Evolutionary conservation across 2,797 vertebrate species (phyloP).

Genomic region (Chaenodraco wilsoni): DNA sequence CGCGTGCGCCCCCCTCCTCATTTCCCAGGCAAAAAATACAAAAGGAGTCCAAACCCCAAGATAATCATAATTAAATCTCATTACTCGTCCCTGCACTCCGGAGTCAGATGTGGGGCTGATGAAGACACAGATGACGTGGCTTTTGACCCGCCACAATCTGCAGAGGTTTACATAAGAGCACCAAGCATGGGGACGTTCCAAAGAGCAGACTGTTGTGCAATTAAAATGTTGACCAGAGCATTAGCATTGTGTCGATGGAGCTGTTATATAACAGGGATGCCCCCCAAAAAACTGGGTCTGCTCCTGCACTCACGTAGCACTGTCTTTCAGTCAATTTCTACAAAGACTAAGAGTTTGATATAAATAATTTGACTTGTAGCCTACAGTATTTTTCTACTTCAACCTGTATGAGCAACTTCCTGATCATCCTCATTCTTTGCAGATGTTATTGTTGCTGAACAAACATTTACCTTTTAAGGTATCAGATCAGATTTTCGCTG

Average conservation of each 20-base stretch:
- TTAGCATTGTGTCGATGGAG: conserved; percentile 32
- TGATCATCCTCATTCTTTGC: not conserved
- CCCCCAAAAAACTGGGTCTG: conserved; percentile 20
- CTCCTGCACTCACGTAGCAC: not conserved
- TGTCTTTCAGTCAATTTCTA: no score
- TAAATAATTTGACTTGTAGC: not conserved
- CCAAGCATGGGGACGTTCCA: conserved; percentile 33
- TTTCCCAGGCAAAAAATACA: conserved; percentile 37
- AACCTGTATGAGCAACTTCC: not conserved
- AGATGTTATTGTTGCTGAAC: not conserved
- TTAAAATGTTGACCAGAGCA: conserved; percentile 56
- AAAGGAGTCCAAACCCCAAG: conserved; percentile 35
- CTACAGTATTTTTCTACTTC: no score
- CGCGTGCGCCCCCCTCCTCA: conserved; percentile 31
- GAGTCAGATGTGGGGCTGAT: conserved; percentile 12
- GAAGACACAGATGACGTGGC: conserved; percentile 41
- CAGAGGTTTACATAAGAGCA: conserved; percentile 48
- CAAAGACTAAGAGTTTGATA: not conserved
- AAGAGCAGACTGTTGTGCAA: conserved; percentile 63
- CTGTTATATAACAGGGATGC: conserved; percentile 57
- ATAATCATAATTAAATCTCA: conserved; percentile 59
- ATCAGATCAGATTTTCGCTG: conserved; percentile 2
- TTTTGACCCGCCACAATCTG: conserved; percentile 57
- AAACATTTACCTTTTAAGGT: not conserved
- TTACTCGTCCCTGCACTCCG: conserved; percentile 29